phyloP scores from a whole-genome alignment of 1,140 invertebrate species.

The Myzus persicae region DNA sequence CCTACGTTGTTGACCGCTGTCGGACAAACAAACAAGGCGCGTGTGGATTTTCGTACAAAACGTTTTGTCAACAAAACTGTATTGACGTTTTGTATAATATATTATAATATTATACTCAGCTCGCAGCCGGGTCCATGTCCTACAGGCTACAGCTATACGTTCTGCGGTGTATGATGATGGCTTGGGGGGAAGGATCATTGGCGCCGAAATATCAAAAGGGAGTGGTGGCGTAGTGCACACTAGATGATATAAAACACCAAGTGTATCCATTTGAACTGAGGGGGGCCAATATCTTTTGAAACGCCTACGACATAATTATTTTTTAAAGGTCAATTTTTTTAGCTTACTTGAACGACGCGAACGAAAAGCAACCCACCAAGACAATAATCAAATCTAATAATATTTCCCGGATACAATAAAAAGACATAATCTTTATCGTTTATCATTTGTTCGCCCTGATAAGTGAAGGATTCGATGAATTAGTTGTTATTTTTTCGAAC shows the following conservation, averaged over 20 bases:
- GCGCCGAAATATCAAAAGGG: not conserved
- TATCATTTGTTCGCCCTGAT: too few relatives aligned
- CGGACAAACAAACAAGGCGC: conserved; percentile 38
- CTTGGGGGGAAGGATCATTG: not conserved
- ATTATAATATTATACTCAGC: not conserved
- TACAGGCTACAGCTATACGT: not conserved
- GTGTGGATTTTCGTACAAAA: conserved; percentile 31
- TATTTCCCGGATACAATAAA: too few relatives aligned
- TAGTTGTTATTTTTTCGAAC: too few relatives aligned
- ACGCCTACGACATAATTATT: too few relatives aligned
- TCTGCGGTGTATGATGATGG: not conserved
- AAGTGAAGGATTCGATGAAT: too few relatives aligned
- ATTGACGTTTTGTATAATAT: conserved; percentile 24
- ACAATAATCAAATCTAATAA: too few relatives aligned
- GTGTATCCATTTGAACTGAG: not conserved
- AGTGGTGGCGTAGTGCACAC: not conserved
- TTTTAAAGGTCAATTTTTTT: too few relatives aligned
- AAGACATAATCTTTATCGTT: too few relatives aligned
- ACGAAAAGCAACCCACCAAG: too few relatives aligned
- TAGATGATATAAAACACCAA: not conserved
- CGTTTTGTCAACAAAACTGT: conserved; percentile 34
- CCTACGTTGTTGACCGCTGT: conserved; percentile 14
- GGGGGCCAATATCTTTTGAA: too few relatives aligned
- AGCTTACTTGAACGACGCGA: too few relatives aligned
- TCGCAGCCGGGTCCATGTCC: not conserved